Evolutionary conservation across 2,888 invertebrate genomes (phyloP).

Genomic region (Eurois occulta): DNA sequence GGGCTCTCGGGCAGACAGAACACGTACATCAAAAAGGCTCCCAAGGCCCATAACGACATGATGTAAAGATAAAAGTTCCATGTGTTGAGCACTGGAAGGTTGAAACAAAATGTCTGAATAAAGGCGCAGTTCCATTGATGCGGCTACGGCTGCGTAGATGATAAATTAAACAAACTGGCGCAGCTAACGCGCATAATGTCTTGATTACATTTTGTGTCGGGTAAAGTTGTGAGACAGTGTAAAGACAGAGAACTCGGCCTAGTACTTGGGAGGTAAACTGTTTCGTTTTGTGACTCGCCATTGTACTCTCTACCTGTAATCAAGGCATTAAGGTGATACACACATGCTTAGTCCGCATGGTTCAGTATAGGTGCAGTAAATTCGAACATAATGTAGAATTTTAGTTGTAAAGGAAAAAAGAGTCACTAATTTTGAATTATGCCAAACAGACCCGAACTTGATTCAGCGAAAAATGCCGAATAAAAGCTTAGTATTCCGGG

Average conservation of each 20-base stretch:
- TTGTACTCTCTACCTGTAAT: background rate
- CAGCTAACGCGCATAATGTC: background rate
- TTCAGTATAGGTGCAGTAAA: background rate
- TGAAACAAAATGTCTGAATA: constrained; percentile 53
- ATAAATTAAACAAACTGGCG: background rate
- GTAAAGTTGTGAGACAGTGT: background rate
- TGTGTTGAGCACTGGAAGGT: constrained; percentile 78
- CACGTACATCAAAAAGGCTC: constrained; percentile 74
- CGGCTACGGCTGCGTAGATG: background rate
- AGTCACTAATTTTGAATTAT: background rate
- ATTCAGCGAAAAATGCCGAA: background rate
- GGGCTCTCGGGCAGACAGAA: constrained; percentile 82
- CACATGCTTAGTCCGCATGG: background rate
- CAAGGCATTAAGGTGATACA: background rate
- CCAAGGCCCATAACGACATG: constrained; percentile 79
- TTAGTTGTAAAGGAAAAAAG: background rate
- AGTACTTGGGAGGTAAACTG: background rate
- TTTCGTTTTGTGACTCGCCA: too few relatives aligned
- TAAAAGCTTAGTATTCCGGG: background rate
- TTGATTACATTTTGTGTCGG: background rate
- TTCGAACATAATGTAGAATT: background rate
- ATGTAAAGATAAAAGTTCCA: constrained; percentile 84
- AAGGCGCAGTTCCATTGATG: constrained; percentile 21
- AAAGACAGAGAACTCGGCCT: background rate
- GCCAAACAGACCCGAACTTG: too few relatives aligned